A percentile compares a stretch with the other conserved stretches of the same genome.
These are phyloP conservation scores for Chanos chanos DNA, from an alignment of 2,797 vertebrate genomes.

Conservation along the genomic window DNA sequence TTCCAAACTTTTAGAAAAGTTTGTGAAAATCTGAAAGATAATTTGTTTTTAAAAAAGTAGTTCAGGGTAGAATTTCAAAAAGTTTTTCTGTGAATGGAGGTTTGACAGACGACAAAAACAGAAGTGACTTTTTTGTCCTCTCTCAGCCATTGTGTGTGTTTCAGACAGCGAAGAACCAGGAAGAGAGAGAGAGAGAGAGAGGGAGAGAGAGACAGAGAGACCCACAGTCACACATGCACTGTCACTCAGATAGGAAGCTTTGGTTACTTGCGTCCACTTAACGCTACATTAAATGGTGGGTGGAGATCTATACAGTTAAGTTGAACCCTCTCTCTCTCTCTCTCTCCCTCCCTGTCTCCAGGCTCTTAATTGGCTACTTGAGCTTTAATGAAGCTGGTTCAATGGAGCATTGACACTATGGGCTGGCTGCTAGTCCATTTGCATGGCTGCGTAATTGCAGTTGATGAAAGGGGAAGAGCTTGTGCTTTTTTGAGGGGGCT, in stretches of 20 bases:
- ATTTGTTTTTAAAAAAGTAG: conserved; percentile 27
- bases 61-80: conserved; percentile 11
- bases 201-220: neutral
- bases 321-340: conserved; percentile 1
- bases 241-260: conserved; percentile 42
- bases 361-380: conserved; percentile 58
- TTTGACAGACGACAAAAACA: conserved; percentile 9
- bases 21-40: too few species aligned
- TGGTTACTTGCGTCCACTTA: conserved; percentile 50
- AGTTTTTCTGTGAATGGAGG: conserved; percentile 23
- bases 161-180: conserved; percentile 4
- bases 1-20: too few species aligned
- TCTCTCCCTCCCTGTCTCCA: conserved; percentile 16
- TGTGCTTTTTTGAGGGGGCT: conserved; percentile 11
- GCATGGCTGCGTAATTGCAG: conserved; percentile 48
- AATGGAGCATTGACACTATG: conserved; percentile 47
- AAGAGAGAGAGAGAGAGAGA: neutral
- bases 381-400: conserved; percentile 53
- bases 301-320: conserved; percentile 15
- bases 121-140: neutral
- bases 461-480: conserved; percentile 12
- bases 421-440: conserved; percentile 46
- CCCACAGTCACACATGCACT: conserved; percentile 45
- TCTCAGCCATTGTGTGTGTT: conserved; percentile 11
- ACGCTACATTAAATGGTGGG: conserved; percentile 49